Evolutionary conservation across 1,140 invertebrate species (phyloP).

Genomic region (Polypedilum vanderplanki): DNA sequence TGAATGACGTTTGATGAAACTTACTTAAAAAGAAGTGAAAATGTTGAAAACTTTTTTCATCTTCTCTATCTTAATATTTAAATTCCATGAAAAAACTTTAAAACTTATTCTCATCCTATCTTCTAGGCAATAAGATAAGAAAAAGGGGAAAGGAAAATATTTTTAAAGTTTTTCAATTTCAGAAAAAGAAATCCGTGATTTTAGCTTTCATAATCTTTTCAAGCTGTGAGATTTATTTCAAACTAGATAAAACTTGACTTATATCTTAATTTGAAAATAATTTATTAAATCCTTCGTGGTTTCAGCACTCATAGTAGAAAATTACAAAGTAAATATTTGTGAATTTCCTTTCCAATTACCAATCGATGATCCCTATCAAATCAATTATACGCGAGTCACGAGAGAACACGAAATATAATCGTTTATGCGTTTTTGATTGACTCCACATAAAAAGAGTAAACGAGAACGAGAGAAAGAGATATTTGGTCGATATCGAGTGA

Average conservation of each 20-base stretch:
- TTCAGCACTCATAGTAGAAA: not conserved
- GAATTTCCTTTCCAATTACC: not conserved
- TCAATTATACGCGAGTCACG: conserved; percentile 2
- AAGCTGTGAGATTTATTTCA: no score
- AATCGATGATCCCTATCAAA: conserved; percentile 15
- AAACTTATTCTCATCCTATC: not conserved
- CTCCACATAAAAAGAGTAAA: not conserved
- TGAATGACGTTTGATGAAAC: conserved; percentile 8
- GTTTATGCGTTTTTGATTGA: conserved; percentile 25
- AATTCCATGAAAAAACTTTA: not conserved
- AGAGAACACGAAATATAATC: conserved; percentile 4
- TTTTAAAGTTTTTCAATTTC: not conserved
- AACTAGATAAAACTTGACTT: no score
- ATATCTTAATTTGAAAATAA: no score
- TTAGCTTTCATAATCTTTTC: no score
- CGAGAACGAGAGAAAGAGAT: not conserved
- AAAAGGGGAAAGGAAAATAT: not conserved
- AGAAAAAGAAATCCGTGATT: no score
- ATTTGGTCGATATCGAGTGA: conserved; percentile 21
- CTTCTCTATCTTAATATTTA: conserved; percentile 5
- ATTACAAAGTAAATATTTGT: conserved; percentile 21
- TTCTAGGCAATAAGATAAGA: not conserved
- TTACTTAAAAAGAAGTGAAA: no score
- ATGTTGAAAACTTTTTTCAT: conserved; percentile 19
- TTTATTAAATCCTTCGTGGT: no score